Evolutionary conservation across 2,797 vertebrate species (phyloP).

Genomic region (Loriculus beryllinus): DNA sequence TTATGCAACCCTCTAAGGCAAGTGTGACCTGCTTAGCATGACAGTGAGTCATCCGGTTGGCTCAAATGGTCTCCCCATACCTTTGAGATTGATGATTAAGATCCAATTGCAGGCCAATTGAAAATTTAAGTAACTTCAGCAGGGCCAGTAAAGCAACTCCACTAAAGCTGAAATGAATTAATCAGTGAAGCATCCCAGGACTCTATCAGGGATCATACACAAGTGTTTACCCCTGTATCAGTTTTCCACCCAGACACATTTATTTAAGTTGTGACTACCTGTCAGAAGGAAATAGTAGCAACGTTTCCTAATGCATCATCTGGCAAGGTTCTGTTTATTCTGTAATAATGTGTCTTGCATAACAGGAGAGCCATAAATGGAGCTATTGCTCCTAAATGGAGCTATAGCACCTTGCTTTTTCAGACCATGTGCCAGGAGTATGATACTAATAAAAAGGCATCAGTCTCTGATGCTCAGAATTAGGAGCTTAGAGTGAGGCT

Average conservation of each 20-base stretch:
- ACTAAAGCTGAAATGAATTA: conserved; percentile 59
- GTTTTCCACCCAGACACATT: conserved; percentile 30
- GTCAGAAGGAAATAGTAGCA: conserved; percentile 28
- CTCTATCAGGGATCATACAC: neutral
- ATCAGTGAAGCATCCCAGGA: conserved; percentile 33
- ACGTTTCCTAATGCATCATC: neutral
- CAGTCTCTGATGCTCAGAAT: neutral
- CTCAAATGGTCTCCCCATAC: conserved; percentile 20
- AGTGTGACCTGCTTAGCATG: conserved; percentile 63
- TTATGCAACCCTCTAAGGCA: conserved; percentile 30
- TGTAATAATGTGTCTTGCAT: neutral
- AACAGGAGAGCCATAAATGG: neutral
- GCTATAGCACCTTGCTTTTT: neutral
- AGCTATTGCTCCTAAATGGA: neutral
- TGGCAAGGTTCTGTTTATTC: neutral
- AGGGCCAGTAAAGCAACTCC: neutral
- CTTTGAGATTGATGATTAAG: conserved; percentile 22
- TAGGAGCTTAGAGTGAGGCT: neutral
- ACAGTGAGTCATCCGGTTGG: conserved; percentile 57
- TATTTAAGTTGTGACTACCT: conserved; percentile 27
- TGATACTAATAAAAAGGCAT: neutral
- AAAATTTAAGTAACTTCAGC: conserved; percentile 25
- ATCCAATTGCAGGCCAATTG: conserved; percentile 50
- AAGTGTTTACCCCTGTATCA: conserved; percentile 9
- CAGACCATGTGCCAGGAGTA: rapidly evolving